Conservation (phyloP, 2,113 vertebrate genomes). For the Equus quagga region DNA sequence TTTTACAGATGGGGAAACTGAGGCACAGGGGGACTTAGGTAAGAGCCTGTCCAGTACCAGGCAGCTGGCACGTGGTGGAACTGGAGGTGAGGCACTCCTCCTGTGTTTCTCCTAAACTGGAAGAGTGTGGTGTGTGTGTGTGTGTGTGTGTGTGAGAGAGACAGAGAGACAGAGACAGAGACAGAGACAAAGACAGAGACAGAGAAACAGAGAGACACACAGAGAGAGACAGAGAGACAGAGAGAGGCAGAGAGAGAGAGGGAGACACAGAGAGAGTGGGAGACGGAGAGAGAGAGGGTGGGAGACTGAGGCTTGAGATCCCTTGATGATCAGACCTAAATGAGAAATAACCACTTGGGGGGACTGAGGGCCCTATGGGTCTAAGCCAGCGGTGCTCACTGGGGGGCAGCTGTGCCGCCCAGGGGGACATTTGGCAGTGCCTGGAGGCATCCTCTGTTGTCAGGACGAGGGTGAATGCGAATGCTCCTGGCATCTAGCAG, state of each 20-base stretch:
- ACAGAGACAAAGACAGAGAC: not conserved
- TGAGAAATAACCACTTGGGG: not conserved
- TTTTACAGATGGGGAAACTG: not conserved
- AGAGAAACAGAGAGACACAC: not conserved
- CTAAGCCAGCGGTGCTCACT: not conserved
- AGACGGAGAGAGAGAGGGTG: too few species aligned
- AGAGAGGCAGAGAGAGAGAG: too few species aligned
- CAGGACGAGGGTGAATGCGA: rapidly evolving
- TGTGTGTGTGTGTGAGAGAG: rapidly evolving
- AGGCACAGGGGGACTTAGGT: not conserved
- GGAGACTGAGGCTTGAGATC: not conserved
- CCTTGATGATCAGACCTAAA: not conserved
- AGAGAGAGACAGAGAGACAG: not conserved
- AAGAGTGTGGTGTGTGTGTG: not conserved
- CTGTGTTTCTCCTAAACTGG: not conserved
- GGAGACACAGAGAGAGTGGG: not conserved
- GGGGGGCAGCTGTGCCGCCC: not conserved
- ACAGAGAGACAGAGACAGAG: not conserved
- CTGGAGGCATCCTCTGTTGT: too few species aligned
- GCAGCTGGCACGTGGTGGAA: not conserved
- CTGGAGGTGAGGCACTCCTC: not conserved
- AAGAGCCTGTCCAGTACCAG: not conserved
- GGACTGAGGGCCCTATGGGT: not conserved
- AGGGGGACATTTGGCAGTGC: rapidly evolving
- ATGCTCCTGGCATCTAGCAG: not conserved